Percentiles rank a stretch among this genome's conserved stretches.
phyloP scores from a whole-genome alignment of 2,113 vertebrate genomes.

The Bostrychus sinensis region DNA sequence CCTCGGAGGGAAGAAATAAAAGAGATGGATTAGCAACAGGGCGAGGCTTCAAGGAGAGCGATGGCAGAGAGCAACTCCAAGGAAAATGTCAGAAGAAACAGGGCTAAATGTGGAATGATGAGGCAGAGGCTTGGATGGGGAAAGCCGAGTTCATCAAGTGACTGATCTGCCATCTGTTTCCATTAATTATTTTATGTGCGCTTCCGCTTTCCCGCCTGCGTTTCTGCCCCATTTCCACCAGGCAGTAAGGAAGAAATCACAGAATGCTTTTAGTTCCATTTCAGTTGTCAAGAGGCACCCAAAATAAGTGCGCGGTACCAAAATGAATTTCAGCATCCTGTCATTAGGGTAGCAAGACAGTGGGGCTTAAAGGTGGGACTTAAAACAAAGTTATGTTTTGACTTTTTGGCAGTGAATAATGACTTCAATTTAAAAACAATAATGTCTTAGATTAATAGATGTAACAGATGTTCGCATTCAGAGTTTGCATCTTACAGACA shows the following conservation, averaged over 20 bases:
- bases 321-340: background rate
- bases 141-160: slow-evolving; percentile 13
- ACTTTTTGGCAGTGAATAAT: too few relatives aligned
- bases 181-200: background rate
- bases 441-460: too few relatives aligned
- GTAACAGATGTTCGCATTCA: too few relatives aligned
- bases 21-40: slow-evolving; percentile 52
- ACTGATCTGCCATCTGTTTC: slow-evolving; percentile 8
- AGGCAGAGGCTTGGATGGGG: slow-evolving; percentile 3
- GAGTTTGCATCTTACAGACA: too few relatives aligned
- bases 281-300: background rate
- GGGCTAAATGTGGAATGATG: slow-evolving; percentile 20
- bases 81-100: slow-evolving; percentile 16
- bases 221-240: background rate
- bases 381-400: too few relatives aligned
- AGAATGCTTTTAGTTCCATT: background rate
- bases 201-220: background rate
- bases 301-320: background rate
- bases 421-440: too few relatives aligned
- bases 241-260: background rate
- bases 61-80: slow-evolving; percentile 19
- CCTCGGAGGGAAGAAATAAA: slow-evolving; percentile 29
- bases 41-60: slow-evolving; percentile 45
- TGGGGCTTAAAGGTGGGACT: background rate
- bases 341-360: background rate